phyloP scores from a whole-genome alignment of 2,113 vertebrate genomes.

The Abramis brama region DNA sequence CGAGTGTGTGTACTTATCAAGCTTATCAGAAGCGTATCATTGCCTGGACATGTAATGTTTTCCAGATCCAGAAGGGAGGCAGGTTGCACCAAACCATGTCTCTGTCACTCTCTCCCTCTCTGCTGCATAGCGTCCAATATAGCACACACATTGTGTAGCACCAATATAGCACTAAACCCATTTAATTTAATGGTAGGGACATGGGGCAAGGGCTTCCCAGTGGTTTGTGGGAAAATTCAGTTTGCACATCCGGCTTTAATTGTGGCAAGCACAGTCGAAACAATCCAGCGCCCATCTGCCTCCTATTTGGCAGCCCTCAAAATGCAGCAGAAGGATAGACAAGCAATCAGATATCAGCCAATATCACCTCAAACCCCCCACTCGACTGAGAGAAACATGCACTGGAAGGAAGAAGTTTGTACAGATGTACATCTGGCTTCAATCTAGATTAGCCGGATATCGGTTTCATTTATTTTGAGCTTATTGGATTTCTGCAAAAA shows the following conservation, averaged over 20 bases:
- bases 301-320: slow-evolving; percentile 25
- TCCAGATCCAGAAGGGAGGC: slow-evolving; percentile 38
- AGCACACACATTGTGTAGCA: slow-evolving; percentile 21
- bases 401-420: not conserved
- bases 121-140: not conserved
- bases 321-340: slow-evolving; percentile 27
- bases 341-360: slow-evolving; percentile 35
- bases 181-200: not conserved
- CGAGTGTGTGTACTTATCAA: slow-evolving; percentile 17
- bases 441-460: slow-evolving; percentile 32
- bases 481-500: slow-evolving; percentile 16
- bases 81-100: slow-evolving; percentile 46
- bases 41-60: slow-evolving; percentile 32
- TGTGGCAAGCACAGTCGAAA: slow-evolving; percentile 30
- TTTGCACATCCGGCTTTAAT: slow-evolving; percentile 30
- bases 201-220: not conserved
- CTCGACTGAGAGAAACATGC: not conserved
- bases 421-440: slow-evolving; percentile 42
- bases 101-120: not conserved
- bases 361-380: slow-evolving; percentile 18
- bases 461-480: slow-evolving; percentile 2
- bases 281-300: slow-evolving; percentile 40
- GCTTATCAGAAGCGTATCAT: slow-evolving; percentile 49
- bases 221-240: slow-evolving; percentile 43
- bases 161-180: not conserved